phyloP scores from a whole-genome alignment of 2,888 invertebrate genomes.

The Gisinianus flammeolus region DNA sequence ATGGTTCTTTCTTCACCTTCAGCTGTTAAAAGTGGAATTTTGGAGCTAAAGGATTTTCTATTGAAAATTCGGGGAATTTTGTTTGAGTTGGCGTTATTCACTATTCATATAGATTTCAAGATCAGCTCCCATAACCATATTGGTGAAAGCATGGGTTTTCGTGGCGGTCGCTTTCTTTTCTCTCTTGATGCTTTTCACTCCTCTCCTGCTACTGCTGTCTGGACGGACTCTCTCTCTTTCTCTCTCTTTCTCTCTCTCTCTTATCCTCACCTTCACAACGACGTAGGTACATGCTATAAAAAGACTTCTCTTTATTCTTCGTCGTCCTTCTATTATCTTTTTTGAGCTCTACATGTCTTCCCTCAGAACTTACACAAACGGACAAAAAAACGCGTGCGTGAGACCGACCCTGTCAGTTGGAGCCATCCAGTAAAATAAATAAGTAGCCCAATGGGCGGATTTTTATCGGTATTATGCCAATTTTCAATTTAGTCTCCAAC shows the following conservation, averaged over 20 bases:
- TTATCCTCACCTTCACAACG: no score
- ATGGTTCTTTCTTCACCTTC: no score
- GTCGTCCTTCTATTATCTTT: neutral
- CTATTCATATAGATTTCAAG: neutral
- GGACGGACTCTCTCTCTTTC: neutral
- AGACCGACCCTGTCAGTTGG: no score
- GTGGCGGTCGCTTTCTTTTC: neutral
- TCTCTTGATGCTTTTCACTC: neutral
- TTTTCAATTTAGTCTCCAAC: slow-evolving; percentile 5
- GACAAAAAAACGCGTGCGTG: neutral
- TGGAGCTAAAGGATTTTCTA: neutral
- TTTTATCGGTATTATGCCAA: slow-evolving; percentile 19
- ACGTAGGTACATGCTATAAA: no score
- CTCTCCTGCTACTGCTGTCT: neutral
- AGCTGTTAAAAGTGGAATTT: neutral
- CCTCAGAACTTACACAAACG: no score
- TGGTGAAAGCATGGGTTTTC: neutral
- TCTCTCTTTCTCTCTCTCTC: no score
- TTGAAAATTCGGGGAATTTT: neutral
- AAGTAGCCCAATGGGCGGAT: slow-evolving; percentile 11
- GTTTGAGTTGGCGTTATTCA: no score
- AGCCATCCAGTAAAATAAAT: neutral
- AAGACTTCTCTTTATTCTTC: no score
- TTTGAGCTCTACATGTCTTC: neutral
- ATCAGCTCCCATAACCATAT: neutral